Percentiles rank a stretch among this genome's conserved stretches.
phyloP scores from a whole-genome alignment of 2,888 invertebrate species.

The Temnothorax ravouxi region DNA sequence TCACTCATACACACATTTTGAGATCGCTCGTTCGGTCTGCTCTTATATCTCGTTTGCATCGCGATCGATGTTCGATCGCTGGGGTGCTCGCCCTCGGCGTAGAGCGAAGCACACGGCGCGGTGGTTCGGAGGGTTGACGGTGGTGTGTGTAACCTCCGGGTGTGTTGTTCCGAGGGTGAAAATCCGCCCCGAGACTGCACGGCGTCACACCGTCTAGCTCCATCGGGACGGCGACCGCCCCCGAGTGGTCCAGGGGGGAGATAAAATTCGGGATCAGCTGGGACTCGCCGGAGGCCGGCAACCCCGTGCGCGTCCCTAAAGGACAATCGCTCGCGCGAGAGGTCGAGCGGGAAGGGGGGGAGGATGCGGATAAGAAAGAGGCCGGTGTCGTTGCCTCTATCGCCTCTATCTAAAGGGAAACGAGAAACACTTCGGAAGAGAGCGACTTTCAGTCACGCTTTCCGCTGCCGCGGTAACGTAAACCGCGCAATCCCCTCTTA shows the following conservation, averaged over 20 bases:
- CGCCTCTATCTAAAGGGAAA: slow-evolving; percentile 51
- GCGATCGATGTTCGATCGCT: slow-evolving; percentile 47
- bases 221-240: slow-evolving; percentile 73
- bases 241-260: slow-evolving; percentile 70
- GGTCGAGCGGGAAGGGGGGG: not conserved
- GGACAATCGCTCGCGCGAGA: slow-evolving; percentile 7
- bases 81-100: slow-evolving; percentile 1
- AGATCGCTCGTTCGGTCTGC: not conserved
- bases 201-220: slow-evolving; percentile 77
- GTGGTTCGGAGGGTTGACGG: slow-evolving; percentile 3
- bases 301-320: slow-evolving; percentile 40
- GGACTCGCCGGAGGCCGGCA: slow-evolving; percentile 62
- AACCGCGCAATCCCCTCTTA: slow-evolving; percentile 10
- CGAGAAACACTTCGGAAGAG: slow-evolving; percentile 64
- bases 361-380: not conserved
- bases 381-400: slow-evolving; percentile 56
- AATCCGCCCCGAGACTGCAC: slow-evolving; percentile 74
- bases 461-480: not conserved
- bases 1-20: not conserved
- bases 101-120: not conserved
- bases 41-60: slow-evolving; percentile 15
- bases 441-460: slow-evolving; percentile 56
- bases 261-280: slow-evolving; percentile 77
- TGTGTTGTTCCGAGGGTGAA: slow-evolving; percentile 75
- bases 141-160: slow-evolving; percentile 6